A percentile compares a stretch with the other conserved stretches of the same genome.
phyloP scores from a whole-genome alignment of 2,888 invertebrate species.

The Nephrotoma appendiculata region DNA sequence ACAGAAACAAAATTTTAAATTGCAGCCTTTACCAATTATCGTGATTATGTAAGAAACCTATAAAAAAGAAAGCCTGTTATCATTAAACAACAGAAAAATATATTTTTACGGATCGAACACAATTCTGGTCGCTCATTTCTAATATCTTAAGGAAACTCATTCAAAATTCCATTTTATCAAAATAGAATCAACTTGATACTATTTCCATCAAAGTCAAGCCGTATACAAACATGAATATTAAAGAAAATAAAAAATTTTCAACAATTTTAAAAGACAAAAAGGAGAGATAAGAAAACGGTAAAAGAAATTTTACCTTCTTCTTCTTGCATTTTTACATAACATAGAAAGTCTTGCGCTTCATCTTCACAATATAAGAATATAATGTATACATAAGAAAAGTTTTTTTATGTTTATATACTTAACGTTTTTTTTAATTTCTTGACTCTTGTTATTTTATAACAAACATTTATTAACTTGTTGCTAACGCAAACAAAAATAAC shows the following conservation, averaged over 20 bases:
- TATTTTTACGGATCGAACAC: background rate
- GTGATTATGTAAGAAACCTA: background rate
- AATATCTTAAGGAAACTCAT: background rate
- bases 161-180: background rate
- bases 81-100: background rate
- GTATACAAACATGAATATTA: background rate
- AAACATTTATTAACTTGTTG: background rate
- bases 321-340: background rate
- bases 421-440: background rate
- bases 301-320: background rate
- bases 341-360: background rate
- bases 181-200: background rate
- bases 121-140: background rate
- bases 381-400: background rate
- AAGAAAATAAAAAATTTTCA: background rate
- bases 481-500: background rate
- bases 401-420: background rate
- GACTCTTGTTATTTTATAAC: background rate
- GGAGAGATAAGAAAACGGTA: background rate
- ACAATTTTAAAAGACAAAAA: background rate
- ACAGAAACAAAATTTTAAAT: conserved; percentile 43
- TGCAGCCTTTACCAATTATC: background rate
- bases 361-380: background rate
- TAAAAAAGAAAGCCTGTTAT: background rate
- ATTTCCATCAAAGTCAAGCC: background rate